Evolutionary conservation across 2,797 vertebrate species (phyloP), one percentile per base, ranked within the genome.

Genomic region (Myotis vivesi): DNA sequence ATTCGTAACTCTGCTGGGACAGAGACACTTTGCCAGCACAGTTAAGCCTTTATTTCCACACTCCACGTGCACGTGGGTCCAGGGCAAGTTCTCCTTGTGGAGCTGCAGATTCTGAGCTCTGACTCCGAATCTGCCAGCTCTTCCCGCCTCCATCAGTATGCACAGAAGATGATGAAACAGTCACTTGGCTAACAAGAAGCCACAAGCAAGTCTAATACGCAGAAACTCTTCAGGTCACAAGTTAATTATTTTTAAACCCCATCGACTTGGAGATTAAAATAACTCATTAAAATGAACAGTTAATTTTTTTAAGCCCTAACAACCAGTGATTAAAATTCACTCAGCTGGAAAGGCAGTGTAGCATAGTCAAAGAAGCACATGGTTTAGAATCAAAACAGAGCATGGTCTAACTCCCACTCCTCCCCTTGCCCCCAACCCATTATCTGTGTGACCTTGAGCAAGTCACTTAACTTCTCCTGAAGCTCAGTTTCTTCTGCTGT

Each of bases 321-420:
- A 64, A 53, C 75, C 17, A 92, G 86, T 55, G 82, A 94, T 90
- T 88, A 79, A 94, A 80, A 94, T 20, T 53, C 91, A 91, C 83
- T 96, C 86, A 82, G 22, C 62, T 15, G 71, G 62, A 95, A 28
- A 89, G 55, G 80, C 69, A 17, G 4, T 7, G 28, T 1, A 46
- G 76, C 41, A 4, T 2, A 55, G 41, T 25, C 28, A 38, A 41
- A 89, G 59, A 51, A 53, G 62, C 77, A 11, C 59, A 12, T 25
- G 79, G 62, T 51, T 81, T 28, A 76, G 84, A 77, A 30, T 72
- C 72, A 79, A 88, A 85, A 51, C 86, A 88, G 53, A 84, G 17
- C 53, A n/a, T 9, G 44, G 68, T 36, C 68, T 36, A 15, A 72
- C 69, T 80, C 41, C 87, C 83, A 95, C 66, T 11, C 41, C 55